phyloP scores from a whole-genome alignment of 2,797 vertebrate genomes.

The Hylomyscus alleni region DNA sequence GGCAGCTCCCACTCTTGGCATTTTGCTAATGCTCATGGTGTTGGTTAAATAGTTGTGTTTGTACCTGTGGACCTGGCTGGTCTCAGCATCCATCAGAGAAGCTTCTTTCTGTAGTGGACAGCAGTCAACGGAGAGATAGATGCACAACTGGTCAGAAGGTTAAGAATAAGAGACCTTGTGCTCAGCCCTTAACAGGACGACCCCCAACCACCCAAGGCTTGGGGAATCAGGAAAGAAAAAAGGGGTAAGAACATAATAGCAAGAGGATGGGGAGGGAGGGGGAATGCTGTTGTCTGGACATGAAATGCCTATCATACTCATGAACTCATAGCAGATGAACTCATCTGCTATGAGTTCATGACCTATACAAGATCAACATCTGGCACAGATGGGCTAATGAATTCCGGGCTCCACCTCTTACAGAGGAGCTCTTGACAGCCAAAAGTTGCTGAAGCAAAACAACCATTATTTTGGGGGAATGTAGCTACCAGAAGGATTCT shows the following conservation, averaged over 20 bases:
- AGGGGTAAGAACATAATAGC: neutral
- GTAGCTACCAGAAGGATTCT: neutral
- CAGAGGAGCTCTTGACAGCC: neutral
- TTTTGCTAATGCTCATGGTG: neutral
- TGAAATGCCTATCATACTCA: neutral
- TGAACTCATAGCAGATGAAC: too few species aligned
- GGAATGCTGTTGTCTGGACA: neutral
- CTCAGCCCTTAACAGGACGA: neutral
- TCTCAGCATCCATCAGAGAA: neutral
- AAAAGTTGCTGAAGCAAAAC: neutral
- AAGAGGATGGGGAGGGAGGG: too few species aligned
- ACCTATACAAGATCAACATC: neutral
- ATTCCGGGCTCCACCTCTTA: neutral
- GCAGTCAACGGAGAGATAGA: neutral
- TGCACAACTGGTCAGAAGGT: neutral
- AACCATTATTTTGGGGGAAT: neutral
- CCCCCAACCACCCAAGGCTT: neutral
- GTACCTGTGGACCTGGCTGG: neutral
- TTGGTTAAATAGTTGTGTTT: neutral
- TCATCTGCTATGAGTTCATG: too few species aligned
- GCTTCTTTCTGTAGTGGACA: neutral
- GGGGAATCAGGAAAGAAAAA: neutral
- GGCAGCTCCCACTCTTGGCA: neutral
- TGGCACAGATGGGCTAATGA: too few species aligned
- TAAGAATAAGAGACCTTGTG: neutral